These are phyloP conservation scores for Lutjanus campechanus DNA, from an alignment of 2,797 vertebrate genomes.

Conservation along the genomic window DNA sequence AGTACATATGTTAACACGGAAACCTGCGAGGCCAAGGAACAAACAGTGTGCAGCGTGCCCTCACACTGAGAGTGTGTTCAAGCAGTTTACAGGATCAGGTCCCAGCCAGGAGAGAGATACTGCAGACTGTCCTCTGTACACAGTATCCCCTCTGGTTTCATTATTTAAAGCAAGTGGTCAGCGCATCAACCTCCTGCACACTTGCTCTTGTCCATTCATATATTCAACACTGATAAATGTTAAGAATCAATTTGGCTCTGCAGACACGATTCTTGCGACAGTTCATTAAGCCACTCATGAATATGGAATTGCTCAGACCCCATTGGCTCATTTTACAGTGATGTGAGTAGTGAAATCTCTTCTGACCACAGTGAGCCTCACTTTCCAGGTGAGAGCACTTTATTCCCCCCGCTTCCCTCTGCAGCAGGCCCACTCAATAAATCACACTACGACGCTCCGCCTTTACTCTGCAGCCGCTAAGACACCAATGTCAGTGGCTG, in stretches of 20 bases:
- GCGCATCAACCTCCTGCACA: slow-evolving; percentile 36
- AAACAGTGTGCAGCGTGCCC: slow-evolving; percentile 27
- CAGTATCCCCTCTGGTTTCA: slow-evolving; percentile 38
- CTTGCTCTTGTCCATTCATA: slow-evolving; percentile 72
- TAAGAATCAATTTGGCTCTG: slow-evolving; percentile 77
- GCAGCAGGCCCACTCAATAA: slow-evolving; percentile 77
- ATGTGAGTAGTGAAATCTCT: slow-evolving; percentile 72
- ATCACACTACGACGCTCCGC: slow-evolving; percentile 67
- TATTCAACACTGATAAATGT: slow-evolving; percentile 78
- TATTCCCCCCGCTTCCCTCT: slow-evolving; percentile 67
- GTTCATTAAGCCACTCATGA: slow-evolving; percentile 80
- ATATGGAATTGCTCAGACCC: slow-evolving; percentile 77
- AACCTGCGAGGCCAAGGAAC: slow-evolving; percentile 44
- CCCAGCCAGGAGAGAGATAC: slow-evolving; percentile 29
- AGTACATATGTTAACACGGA: slow-evolving; percentile 60
- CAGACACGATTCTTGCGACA: slow-evolving; percentile 64
- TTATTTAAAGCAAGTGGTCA: slow-evolving; percentile 60
- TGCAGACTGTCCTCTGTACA: slow-evolving; percentile 15
- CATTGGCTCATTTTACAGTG: slow-evolving; percentile 71
- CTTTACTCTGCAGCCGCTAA: slow-evolving; percentile 64
- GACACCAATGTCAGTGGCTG: slow-evolving; percentile 62
- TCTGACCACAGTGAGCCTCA: slow-evolving; percentile 63
- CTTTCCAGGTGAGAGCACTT: slow-evolving; percentile 81
- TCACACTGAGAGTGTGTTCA: slow-evolving; percentile 29
- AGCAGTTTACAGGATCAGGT: slow-evolving; percentile 52